These are phyloP conservation scores for Eretmocerus hayati DNA, from an alignment of 2,888 invertebrate species.

Conservation along the genomic window DNA sequence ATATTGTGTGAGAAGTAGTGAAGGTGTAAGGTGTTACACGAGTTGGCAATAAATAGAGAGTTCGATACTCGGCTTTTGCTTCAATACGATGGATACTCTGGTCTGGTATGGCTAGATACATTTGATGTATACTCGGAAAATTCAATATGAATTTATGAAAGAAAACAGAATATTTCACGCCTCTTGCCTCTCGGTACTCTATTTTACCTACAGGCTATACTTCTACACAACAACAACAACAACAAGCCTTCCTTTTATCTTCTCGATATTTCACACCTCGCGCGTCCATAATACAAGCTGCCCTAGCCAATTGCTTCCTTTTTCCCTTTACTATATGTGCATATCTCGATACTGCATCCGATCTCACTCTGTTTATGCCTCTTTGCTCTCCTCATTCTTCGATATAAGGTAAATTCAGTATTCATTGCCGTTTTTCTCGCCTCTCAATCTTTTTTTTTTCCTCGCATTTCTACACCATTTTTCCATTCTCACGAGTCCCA, in stretches of 20 bases:
- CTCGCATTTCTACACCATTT: neutral
- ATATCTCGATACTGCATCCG: too few species aligned
- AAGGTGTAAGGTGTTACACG: slow-evolving; percentile 2
- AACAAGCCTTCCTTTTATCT: neutral
- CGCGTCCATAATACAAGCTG: too few species aligned
- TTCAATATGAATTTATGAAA: slow-evolving; percentile 21
- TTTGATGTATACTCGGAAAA: neutral
- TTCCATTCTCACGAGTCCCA: too few species aligned
- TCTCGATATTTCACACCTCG: neutral
- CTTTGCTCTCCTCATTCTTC: too few species aligned
- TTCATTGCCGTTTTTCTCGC: slow-evolving; percentile 16
- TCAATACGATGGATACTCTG: too few species aligned
- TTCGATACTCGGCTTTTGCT: neutral
- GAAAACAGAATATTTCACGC: slow-evolving; percentile 6
- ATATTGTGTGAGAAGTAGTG: slow-evolving; percentile 1
- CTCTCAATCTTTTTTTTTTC: slow-evolving; percentile 6
- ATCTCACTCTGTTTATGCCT: too few species aligned
- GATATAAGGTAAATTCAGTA: slow-evolving; percentile 10
- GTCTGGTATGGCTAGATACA: slow-evolving; percentile 2
- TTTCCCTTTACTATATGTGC: too few species aligned
- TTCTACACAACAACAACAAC: too few species aligned
- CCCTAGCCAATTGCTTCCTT: too few species aligned
- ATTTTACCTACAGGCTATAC: too few species aligned
- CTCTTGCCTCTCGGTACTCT: neutral
- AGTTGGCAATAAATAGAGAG: neutral